Evolutionary conservation across 2,888 invertebrate species (phyloP).

Genomic region (Lasioglossum calceatum): DNA sequence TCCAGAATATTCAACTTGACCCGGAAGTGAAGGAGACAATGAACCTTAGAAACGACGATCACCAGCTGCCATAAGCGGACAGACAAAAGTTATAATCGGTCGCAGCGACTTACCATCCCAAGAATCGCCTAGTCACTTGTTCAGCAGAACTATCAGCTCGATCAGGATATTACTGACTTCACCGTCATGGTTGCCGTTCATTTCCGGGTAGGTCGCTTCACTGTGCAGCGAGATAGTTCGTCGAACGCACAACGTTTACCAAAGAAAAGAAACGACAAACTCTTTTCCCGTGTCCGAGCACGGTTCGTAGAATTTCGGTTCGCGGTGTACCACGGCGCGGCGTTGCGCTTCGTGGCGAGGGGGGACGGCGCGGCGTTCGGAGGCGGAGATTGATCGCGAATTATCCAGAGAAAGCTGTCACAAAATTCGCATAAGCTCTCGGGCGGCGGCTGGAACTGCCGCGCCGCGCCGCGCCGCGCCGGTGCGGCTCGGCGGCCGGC

Average conservation of each 20-base stretch:
- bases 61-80: not conserved
- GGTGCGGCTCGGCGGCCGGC: conserved; percentile 33
- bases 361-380: too few species aligned
- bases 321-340: too few species aligned
- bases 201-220: not conserved
- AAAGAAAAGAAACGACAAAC: not conserved
- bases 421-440: conserved; percentile 15
- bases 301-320: not conserved
- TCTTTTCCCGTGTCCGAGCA: not conserved
- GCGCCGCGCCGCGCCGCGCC: not conserved
- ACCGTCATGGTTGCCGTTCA: not conserved
- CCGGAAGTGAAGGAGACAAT: not conserved
- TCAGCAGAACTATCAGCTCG: conserved; percentile 12
- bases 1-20: too few species aligned
- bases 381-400: not conserved
- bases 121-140: conserved; percentile 12
- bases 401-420: not conserved
- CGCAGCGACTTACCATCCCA: conserved; percentile 40
- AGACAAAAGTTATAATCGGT: not conserved
- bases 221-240: not conserved
- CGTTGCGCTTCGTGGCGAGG: not conserved
- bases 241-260: not conserved
- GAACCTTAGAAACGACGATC: not conserved
- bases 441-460: conserved; percentile 18
- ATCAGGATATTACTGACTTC: not conserved